phyloP scores from a whole-genome alignment of 2,113 vertebrate species.

The Xerus inauris region DNA sequence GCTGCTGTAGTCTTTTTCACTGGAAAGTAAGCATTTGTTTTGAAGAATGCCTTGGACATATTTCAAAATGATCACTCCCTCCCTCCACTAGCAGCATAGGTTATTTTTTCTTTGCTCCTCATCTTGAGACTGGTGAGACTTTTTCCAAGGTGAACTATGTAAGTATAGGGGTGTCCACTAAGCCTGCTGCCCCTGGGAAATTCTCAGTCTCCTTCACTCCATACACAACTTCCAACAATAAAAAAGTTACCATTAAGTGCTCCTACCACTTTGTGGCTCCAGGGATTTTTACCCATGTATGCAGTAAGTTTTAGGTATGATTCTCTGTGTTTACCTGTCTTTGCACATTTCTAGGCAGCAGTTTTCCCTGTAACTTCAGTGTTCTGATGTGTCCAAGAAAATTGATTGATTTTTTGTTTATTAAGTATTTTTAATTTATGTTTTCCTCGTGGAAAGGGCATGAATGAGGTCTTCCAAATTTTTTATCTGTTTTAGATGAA shows the following conservation, averaged over 20 bases:
- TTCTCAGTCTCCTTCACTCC: neutral
- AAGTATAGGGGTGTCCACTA: no score
- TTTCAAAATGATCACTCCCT: neutral
- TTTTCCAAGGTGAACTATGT: neutral
- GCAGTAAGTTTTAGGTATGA: no score
- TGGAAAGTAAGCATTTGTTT: neutral
- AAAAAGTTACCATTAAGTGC: no score
- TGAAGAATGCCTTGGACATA: neutral
- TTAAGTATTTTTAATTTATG: neutral
- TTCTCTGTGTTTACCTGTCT: neutral
- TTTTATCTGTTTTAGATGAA: neutral
- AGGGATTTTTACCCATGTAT: neutral
- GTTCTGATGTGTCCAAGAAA: neutral
- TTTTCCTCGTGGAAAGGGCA: neutral
- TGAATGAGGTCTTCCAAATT: neutral
- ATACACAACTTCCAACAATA: neutral
- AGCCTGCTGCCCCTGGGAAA: neutral
- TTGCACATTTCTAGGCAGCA: neutral
- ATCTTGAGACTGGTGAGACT: neutral
- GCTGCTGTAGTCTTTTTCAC: neutral
- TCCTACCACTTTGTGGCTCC: neutral
- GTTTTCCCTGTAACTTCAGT: neutral
- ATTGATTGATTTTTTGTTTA: neutral
- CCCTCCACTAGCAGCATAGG: neutral
- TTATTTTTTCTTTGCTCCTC: neutral